Evolutionary conservation across 2,797 vertebrate genomes (phyloP), one percentile per base, ranked within the genome.

Genomic region (Hipposideros larvatus): DNA sequence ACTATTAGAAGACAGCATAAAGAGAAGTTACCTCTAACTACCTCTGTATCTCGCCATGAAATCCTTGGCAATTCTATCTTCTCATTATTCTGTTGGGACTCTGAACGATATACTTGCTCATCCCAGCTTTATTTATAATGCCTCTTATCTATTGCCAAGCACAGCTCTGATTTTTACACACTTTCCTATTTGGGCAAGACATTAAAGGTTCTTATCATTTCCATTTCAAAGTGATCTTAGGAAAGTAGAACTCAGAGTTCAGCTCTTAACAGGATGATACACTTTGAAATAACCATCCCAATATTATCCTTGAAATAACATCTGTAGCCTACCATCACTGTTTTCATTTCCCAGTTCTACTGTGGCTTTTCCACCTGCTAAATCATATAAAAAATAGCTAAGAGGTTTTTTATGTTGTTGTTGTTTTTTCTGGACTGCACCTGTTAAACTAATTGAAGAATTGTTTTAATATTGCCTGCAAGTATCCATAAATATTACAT

Each of bases 161-260:
- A 96, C 41, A 86, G 28, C 78, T 98, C 96, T 96, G 80, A 98
- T 98, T 98, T 98, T 92, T 78, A 6, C 73, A 66, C 21, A 95
- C 83, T 94, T 89, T 96, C 61, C 82, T 98, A 85, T 97, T 97
- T 97, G 95, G 96, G 96, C 93, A 98, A 97, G 91, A 97, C 94
- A 96, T 97, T 98, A 97, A 97, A 98, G 79, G 43, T 93, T 98
- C 73, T 95, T 97, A 97, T 93, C 93, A 98, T 98, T 98, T 98
- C 95, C 97, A 98, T 98, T 98, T 98, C 97, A 98, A 98, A 98
- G 98, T 83, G 95, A 92, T 91, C 97, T 97, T 94, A 98, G 83
- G 41, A 95, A 96, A 98, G 90, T 71, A 97, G 70, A 92, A 97
- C 68, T 87, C 96, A 86, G 84, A 98, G 97, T 98, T 98, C 94